Conservation (phyloP, 2,113 vertebrate species). For the Archocentrus centrarchus region DNA sequence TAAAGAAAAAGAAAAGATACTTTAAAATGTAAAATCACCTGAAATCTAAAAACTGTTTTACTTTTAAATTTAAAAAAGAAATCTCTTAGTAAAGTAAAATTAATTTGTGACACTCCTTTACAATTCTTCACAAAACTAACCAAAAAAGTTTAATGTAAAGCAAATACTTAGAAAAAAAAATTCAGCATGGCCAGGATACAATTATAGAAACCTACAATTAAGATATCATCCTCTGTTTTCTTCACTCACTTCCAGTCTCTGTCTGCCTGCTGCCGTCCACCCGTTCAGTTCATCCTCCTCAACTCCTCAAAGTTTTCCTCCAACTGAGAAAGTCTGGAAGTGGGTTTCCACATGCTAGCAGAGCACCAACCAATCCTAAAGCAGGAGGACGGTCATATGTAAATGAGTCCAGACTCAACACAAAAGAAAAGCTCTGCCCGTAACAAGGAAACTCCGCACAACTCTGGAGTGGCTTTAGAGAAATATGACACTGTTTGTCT, state of each 20-base stretch:
- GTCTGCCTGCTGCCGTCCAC: conserved; percentile 45
- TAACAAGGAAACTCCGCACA: conserved; percentile 54
- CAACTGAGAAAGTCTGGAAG: conserved; percentile 68
- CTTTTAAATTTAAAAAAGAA: too few relatives aligned
- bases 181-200: conserved; percentile 9
- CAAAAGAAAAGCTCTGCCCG: conserved; percentile 33
- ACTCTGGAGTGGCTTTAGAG: conserved; percentile 70
- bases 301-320: conserved; percentile 55
- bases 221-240: conserved; percentile 19
- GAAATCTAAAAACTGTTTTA: background rate
- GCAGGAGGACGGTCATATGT: conserved; percentile 50
- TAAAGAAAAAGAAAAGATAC: background rate
- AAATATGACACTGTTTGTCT: conserved; percentile 69
- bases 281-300: conserved; percentile 60
- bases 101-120: background rate
- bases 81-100: background rate
- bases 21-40: background rate
- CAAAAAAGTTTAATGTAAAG: conserved; percentile 1
- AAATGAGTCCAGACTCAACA: conserved; percentile 48
- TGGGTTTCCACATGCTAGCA: conserved; percentile 56
- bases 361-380: conserved; percentile 57
- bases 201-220: conserved; percentile 30
- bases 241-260: background rate
- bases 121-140: background rate
- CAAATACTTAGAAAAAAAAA: conserved; percentile 1